Conservation (phyloP, 2,113 vertebrate genomes). For the Lamprologus sp. region DNA sequence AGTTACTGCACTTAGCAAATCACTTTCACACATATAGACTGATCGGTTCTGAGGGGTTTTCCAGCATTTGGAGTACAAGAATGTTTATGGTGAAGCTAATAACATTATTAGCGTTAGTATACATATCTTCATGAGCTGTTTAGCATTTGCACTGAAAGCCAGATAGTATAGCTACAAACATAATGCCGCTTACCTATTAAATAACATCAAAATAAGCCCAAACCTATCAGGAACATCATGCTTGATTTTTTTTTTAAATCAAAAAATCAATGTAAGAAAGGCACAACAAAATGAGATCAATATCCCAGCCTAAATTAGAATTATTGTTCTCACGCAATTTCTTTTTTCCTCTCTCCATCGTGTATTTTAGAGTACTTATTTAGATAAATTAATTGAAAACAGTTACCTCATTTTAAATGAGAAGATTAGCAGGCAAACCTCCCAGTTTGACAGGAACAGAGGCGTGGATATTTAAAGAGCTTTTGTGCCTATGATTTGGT, state of each 20-base stretch:
- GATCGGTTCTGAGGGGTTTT: not conserved
- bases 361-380: not conserved
- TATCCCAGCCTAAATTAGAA: conserved; percentile 27
- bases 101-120: conserved; percentile 4
- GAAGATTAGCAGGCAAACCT: conserved; percentile 32
- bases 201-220: conserved; percentile 22
- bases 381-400: conserved; percentile 20
- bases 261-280: conserved; percentile 55
- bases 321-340: not conserved
- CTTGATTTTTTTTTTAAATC: conserved; percentile 25
- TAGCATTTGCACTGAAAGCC: conserved; percentile 38
- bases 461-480: conserved; percentile 60
- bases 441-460: conserved; percentile 39
- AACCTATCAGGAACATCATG: conserved; percentile 38
- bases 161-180: conserved; percentile 38
- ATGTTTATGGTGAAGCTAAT: conserved; percentile 20
- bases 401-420: conserved; percentile 37
- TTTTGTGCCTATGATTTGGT: conserved; percentile 71
- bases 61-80: conserved; percentile 16
- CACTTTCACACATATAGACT: conserved; percentile 29
- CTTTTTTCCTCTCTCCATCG: not conserved
- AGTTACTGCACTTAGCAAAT: conserved; percentile 46
- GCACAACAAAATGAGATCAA: conserved; percentile 63
- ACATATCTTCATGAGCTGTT: conserved; percentile 20
- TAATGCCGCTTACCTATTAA: conserved; percentile 25